Base-by-base conservation (phyloP, 2,888 invertebrate species). In the Agriopis aurantiaria region DNA sequence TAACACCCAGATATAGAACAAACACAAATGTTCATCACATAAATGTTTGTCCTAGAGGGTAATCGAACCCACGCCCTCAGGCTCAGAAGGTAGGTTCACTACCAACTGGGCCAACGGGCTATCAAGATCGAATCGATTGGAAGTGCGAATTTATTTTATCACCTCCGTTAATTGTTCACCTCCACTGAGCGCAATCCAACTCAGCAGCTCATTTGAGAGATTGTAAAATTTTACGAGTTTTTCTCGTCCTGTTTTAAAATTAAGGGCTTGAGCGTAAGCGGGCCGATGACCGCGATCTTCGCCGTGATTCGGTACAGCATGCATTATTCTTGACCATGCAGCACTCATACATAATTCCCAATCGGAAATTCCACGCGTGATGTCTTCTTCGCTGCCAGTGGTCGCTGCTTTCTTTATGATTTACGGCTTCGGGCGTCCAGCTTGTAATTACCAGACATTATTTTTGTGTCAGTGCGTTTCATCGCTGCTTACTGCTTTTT, bases 351-450 rank as follows among this genome's bases (percentile, higher is more conserved):
- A 90, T 89, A 88, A 89, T 88, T 85, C 85, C 84, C 88, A 87
- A 90, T 92, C 85, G 86, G 85, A 86, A 89, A 92, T 91, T 92
- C 88, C 91, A 88, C 85, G 85, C 86, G 53, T 89, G 90, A 92
- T 88, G 84, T 90, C 92, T 91, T 91, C 90, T 88, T 92, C 84
- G 85, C 86, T 85, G 63, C 52, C 49, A 62, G 51, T 14, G 52
- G 84, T 78, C 81, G 81, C 83, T 88, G 87, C 88, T 91, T 91
- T 91, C 89, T 86, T 88, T 89, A 89, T 92, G 89, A 92, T 92
- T 92, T 91, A 91, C 86, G 86, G 85, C 46, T 55, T 10, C 65
- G 78, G 51, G 71, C 78, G 80, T 78, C 72, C 80, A 81, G 79
- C 74, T 80, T 72, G 82, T 87, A 88, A 89, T 89, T 89, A 85